Evolutionary conservation across 1,140 invertebrate species (phyloP).

Genomic region (Zaprionus capensis): DNA sequence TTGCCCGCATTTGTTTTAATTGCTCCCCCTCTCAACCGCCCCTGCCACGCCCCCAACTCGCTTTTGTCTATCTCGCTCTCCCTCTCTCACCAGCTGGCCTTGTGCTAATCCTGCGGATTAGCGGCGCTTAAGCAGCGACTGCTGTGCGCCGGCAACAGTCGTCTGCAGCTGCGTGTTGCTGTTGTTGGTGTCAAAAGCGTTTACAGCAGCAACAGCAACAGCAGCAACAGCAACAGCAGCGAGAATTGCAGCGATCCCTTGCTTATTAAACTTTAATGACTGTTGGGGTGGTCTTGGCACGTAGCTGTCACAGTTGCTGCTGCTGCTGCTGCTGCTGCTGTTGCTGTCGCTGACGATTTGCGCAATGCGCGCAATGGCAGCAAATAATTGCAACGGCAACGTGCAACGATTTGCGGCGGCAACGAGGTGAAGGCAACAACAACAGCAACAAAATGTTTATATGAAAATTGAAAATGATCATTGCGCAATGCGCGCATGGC

Average conservation of each 20-base stretch:
- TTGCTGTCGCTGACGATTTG: constrained; percentile 50
- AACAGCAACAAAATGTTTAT: constrained; percentile 61
- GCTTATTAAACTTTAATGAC: constrained; percentile 74
- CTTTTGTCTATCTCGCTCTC: background rate
- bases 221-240: constrained; percentile 38
- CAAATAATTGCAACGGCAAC: constrained; percentile 76
- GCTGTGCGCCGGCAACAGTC: constrained; percentile 12
- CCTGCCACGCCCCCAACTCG: background rate
- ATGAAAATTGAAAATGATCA: constrained; percentile 82
- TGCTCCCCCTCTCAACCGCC: background rate
- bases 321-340: constrained; percentile 28
- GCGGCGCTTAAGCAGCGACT: constrained; percentile 11
- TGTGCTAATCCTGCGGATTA: background rate
- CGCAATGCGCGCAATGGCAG: constrained; percentile 58
- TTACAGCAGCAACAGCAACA: constrained; percentile 47
- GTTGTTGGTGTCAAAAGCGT: constrained; percentile 37
- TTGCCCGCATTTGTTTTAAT: background rate
- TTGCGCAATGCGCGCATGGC: constrained; percentile 59
- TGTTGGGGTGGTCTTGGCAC: constrained; percentile 70
- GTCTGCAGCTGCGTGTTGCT: constrained; percentile 42
- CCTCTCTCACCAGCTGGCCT: background rate
- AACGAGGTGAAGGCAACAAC: constrained; percentile 78
- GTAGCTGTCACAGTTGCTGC: constrained; percentile 50
- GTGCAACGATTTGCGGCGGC: constrained; percentile 79
- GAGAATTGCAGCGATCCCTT: constrained; percentile 47